Base-by-base conservation (phyloP, 2,888 invertebrate genomes). In the Plagodis dolabraria region DNA sequence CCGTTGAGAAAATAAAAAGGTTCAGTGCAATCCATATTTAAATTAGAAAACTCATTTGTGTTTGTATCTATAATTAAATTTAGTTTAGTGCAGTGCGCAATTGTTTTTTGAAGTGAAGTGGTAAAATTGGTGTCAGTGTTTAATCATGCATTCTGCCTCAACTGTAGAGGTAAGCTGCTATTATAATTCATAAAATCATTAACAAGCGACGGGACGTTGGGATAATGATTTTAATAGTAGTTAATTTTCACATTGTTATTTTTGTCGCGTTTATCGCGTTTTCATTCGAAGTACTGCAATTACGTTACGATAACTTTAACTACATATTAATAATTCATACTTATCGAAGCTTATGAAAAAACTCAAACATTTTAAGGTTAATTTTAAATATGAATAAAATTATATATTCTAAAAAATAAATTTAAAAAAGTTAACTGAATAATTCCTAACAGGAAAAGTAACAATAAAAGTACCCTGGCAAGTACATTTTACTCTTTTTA, bases 21-120 rank as follows among this genome's bases (percentile, higher is more conserved):
- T 49, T 38, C 47, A 10, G 46, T 65, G 47, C n/a, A 43, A 46
- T 52, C 47, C 10, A 40, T 47, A 6, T 49, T 58, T 11, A 1
- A 58, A 46, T n/a, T 11, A 12, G 11, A 33, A 44, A n/a, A 22
- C 7, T 8, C 7, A 10, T 36, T 38, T 44, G 54, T 59, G 54
- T 51, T 45, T 45, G 10, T 7, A 48, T 45, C 44, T 48, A 22
- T n/a, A 57, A 53, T 43, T 43, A 65, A 36, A 36, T 47, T 42
- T 40, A 42, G 35, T 64, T 65, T 53, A 53, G 77, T 76, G 75
- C 42, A 58, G 78, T 76, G 77, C 66, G 64, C 69, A 62, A 58
- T 65, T 68, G 69, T 70, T 71, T 75, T 71, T 54, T 59, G 36
- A 57, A 52, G 76, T 77, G 72, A 6, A 57, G 75, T 77, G 73